phyloP scores from a whole-genome alignment of 2,888 invertebrate genomes.

The Idaea dimidiata region DNA sequence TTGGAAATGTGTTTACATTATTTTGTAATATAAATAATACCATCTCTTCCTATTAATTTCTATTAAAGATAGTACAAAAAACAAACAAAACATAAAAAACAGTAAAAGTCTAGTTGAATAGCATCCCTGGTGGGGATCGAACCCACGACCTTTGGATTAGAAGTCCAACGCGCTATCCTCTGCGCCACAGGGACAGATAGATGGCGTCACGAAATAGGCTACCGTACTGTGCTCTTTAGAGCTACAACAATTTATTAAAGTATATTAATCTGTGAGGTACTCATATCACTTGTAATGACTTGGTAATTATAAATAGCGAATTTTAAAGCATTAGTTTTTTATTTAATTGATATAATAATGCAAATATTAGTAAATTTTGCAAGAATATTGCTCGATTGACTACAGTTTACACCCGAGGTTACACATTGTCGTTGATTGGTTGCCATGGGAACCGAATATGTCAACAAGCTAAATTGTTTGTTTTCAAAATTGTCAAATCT shows the following conservation, averaged over 20 bases:
- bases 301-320: background rate
- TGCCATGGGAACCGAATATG: background rate
- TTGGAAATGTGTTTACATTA: slow-evolving; percentile 4
- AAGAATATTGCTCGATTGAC: background rate
- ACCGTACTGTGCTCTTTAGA: background rate
- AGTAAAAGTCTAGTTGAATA: slow-evolving; percentile 18
- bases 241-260: background rate
- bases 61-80: slow-evolving; percentile 15
- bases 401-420: background rate
- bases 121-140: slow-evolving; percentile 92
- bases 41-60: background rate
- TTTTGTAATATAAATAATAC: background rate
- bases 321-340: background rate
- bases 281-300: background rate
- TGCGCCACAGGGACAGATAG: slow-evolving; percentile 88
- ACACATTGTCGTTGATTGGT: background rate
- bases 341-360: background rate
- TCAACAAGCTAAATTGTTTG: slow-evolving; percentile 53
- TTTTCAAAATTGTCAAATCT: slow-evolving; percentile 43
- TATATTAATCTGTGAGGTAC: background rate
- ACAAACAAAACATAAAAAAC: slow-evolving; percentile 20
- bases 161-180: slow-evolving; percentile 95
- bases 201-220: slow-evolving; percentile 34
- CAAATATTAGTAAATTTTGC: background rate
- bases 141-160: slow-evolving; percentile 95